Evolutionary conservation across 1,140 invertebrate genomes (phyloP).

Genomic region (Drosophila parvula): DNA sequence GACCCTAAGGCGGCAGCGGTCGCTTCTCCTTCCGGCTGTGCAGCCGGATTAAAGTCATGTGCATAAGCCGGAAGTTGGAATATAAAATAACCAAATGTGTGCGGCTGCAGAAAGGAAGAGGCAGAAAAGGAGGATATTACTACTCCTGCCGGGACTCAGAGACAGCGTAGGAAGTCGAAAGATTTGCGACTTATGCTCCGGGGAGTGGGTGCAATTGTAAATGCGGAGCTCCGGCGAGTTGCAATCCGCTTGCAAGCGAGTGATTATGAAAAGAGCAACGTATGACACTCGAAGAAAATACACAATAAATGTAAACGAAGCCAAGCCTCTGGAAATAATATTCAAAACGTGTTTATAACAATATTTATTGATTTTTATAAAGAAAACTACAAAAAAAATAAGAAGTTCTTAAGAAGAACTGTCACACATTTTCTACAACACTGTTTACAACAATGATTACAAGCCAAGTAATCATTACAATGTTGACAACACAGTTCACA

Average conservation of each 20-base stretch:
- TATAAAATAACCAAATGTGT: slow-evolving; percentile 77
- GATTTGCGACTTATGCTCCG: slow-evolving; percentile 68
- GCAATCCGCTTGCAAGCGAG: slow-evolving; percentile 36
- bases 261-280: slow-evolving; percentile 50
- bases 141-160: background rate
- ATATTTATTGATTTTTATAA: too few species aligned
- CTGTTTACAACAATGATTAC: too few species aligned
- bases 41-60: slow-evolving; percentile 77
- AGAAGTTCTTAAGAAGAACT: too few species aligned
- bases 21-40: slow-evolving; percentile 59
- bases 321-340: too few species aligned
- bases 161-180: slow-evolving; percentile 47
- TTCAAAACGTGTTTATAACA: too few species aligned
- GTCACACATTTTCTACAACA: too few species aligned
- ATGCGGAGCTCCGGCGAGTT: slow-evolving; percentile 31
- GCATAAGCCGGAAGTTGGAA: slow-evolving; percentile 79
- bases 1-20: slow-evolving; percentile 37
- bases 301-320: too few species aligned
- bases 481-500: too few species aligned
- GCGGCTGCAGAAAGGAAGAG: background rate
- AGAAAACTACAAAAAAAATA: too few species aligned
- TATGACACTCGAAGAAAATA: slow-evolving; percentile 14
- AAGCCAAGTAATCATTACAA: too few species aligned
- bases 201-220: slow-evolving; percentile 25
- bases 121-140: background rate